Base-by-base conservation (phyloP, 1,140 invertebrate genomes). In the Apis cerana region DNA sequence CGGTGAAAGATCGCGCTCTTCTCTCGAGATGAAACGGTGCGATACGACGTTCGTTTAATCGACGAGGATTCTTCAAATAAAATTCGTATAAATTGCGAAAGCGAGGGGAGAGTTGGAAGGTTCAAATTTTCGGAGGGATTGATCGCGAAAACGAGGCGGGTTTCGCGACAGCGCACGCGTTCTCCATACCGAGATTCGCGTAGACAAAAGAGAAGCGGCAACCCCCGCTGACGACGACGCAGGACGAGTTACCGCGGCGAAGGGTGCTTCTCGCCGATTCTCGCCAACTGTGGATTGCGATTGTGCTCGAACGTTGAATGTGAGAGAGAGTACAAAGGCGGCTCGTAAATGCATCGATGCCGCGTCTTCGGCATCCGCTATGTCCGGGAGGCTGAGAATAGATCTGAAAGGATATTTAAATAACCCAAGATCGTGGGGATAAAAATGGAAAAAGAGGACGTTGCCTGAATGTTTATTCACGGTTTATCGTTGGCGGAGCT, bases 401-500 rank as follows among this genome's bases (percentile, higher is more conserved):
- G 64, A 68, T 1, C 9, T 17, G 48, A 68, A 54, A 58, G 72
- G 54, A 75, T 76, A 76, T 82, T 76, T 76, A 82, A 82, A 76
- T 82, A 82, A 75, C 80, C 33, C 71, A 52, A 11, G 52, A 68
- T 62, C 59, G 69, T 2, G 61, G 74, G 15, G 64, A 43, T 76
- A 69, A 59, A 76, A 76, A 82, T 54, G 23, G 74, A 59, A 76
- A 78, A 76, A 27, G 80, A 82, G 80, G 80, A 68, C 80, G 56
- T 76, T 69, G 64, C 80, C 80, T 69, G 64, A 61, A 76, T 82
- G 67, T 76, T 82, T 76, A 76, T 82, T 76, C 74, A 52, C 43
- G 54, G 62, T 61, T 76, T 33, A 52, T 52, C 64, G 15, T 68
- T 2, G 19, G n/a, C 12, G 52, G 19, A 17, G 27, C 27, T 27